Base-by-base conservation (phyloP, 2,113 vertebrate genomes). In the Vidua macroura region DNA sequence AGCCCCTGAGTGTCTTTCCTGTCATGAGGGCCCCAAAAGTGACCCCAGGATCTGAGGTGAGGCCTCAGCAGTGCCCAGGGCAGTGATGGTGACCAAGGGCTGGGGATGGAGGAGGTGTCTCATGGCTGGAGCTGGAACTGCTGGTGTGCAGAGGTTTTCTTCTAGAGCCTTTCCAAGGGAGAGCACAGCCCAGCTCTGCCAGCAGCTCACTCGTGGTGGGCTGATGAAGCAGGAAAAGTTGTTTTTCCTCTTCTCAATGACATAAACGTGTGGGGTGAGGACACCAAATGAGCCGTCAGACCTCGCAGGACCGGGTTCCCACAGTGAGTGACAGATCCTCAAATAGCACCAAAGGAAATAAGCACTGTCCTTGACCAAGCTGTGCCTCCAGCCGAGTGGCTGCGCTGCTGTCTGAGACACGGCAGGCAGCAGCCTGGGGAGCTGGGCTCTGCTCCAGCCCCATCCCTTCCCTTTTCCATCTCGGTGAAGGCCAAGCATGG, bases 171-270 rank as follows among this genome's bases (percentile, higher is more conserved):
- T 77, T 28, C 39, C 52, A 55, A 68, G 58, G 69, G 16, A 67
- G 30, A 94, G n/a, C 28, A 35, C 43, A 82, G 77, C 68, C 43
- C 27, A 35, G 58, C 60, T 74, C 64, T 56, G 25, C 16, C 1
- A 51, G 64, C 11, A 9, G 37, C 66, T 58, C 0, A 0, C 55
- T 56, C 2, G 0, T 4, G 0, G 2, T 37, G 73, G 58, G 69
- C 56, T 87, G 70, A 58, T 52, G 90, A 83, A 94, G 92, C 85
- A 74, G 96, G 79, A 92, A 79, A 95, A 95, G 90, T 94, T 80
- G 92, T 83, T 96, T 94, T 85, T 83, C 88, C n/a, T 89, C 81
- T 91, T 88, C 53, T 80, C 35, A 11, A 20, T 77, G 82, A 62
- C 63, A 27, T 37, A 31, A 75, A 92, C 11, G 11, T 7, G 52